These are phyloP conservation scores for Furcula furcula DNA, from an alignment of 2,888 invertebrate species.

Conservation along the genomic window DNA sequence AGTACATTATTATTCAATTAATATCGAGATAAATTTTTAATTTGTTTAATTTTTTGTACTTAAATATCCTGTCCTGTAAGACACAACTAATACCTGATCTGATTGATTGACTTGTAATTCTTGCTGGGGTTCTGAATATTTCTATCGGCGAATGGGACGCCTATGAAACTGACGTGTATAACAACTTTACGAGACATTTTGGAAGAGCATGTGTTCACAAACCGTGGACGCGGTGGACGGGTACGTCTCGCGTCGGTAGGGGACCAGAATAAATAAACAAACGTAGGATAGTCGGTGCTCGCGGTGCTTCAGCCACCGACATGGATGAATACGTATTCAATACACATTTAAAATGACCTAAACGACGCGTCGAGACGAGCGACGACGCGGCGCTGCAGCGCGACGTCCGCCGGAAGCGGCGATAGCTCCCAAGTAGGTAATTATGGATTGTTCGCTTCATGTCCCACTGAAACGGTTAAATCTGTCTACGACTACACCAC, in stretches of 20 bases:
- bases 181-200: too few species aligned
- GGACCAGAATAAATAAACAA: slow-evolving; percentile 28
- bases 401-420: not conserved
- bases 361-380: not conserved
- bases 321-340: slow-evolving; percentile 1
- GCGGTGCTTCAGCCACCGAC: not conserved
- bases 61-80: too few species aligned
- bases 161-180: too few species aligned
- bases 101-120: too few species aligned
- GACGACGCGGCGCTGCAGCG: not conserved
- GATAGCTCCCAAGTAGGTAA: not conserved
- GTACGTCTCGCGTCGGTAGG: too few species aligned
- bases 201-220: not conserved
- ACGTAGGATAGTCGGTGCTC: not conserved
- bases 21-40: too few species aligned
- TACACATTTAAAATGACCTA: not conserved
- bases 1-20: not conserved
- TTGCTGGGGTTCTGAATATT: too few species aligned
- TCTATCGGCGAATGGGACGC: too few species aligned
- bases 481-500: slow-evolving; percentile 1
- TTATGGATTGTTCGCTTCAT: not conserved
- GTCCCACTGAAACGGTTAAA: slow-evolving; percentile 1
- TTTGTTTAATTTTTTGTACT: too few species aligned
- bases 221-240: not conserved
- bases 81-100: too few species aligned